Conservation (phyloP, 2,888 invertebrate genomes). For the Trilocha varians region DNA sequence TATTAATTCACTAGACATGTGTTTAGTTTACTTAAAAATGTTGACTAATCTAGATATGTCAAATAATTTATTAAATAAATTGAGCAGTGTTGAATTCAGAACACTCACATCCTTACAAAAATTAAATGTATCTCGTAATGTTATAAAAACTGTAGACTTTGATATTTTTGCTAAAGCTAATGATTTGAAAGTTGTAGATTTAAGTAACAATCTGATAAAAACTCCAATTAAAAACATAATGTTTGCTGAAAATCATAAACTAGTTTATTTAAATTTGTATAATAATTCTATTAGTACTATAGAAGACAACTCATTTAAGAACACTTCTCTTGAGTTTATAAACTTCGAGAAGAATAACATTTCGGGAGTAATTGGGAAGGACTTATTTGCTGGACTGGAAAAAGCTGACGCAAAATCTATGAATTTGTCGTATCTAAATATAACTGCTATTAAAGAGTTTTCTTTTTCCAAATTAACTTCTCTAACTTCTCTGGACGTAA, state of each 20-base stretch:
- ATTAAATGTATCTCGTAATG: conserved; percentile 46
- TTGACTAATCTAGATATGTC: conserved; percentile 39
- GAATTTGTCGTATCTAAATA: conserved; percentile 36
- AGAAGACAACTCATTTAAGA: conserved; percentile 36
- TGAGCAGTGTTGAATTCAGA: conserved; percentile 41
- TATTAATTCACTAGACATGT: conserved; percentile 34
- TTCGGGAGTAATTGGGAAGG: conserved; percentile 28
- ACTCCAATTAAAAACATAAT: conserved; percentile 33
- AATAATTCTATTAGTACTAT: conserved; percentile 37
- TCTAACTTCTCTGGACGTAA: conserved; percentile 39
- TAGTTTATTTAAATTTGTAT: conserved; percentile 37
- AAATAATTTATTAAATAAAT: conserved; percentile 28
- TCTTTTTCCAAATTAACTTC: conserved; percentile 32
- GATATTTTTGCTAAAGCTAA: conserved; percentile 42
- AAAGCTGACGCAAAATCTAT: conserved; percentile 22
- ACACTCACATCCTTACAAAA: conserved; percentile 29
- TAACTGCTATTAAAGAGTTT: conserved; percentile 27
- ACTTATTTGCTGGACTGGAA: conserved; percentile 38
- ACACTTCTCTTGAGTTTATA: conserved; percentile 30
- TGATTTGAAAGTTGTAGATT: conserved; percentile 33
- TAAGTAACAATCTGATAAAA: conserved; percentile 42
- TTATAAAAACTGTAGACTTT: conserved; percentile 34
- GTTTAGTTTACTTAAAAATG: conserved; percentile 34
- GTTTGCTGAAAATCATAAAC: conserved; percentile 36
- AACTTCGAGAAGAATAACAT: conserved; percentile 44